These are phyloP conservation scores for Plodia interpunctella DNA, from an alignment of 1,140 invertebrate species.

Conservation along the genomic window DNA sequence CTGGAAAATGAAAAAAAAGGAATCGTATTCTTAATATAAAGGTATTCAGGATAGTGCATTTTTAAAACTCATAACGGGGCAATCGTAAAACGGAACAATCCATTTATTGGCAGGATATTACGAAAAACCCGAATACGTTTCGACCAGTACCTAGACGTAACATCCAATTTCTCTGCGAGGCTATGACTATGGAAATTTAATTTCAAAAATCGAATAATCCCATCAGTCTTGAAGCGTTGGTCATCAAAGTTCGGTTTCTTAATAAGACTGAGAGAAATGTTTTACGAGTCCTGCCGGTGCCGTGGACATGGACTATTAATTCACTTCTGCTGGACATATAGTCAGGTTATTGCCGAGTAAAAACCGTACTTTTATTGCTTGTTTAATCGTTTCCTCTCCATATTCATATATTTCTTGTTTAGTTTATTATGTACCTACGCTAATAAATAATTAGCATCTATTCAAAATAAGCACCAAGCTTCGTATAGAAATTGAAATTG, in stretches of 20 bases:
- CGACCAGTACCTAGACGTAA: constrained; percentile 5
- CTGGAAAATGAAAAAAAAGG: constrained; percentile 12
- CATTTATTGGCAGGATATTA: constrained; percentile 20
- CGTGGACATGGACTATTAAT: constrained; percentile 20
- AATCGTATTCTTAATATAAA: neutral
- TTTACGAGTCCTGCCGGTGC: constrained; percentile 29
- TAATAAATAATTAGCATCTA: no score
- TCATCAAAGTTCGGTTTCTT: constrained; percentile 37
- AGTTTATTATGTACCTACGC: no score
- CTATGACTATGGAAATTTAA: constrained; percentile 31
- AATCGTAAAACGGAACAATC: constrained; percentile 10
- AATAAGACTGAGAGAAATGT: constrained; percentile 38
- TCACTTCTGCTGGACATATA: constrained; percentile 32
- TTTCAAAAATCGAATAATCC: constrained; percentile 34
- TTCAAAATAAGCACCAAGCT: neutral
- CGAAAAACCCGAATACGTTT: constrained; percentile 18
- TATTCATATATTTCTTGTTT: neutral
- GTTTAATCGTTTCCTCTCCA: constrained; percentile 24
- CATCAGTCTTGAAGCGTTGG: constrained; percentile 21
- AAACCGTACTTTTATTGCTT: constrained; percentile 34
- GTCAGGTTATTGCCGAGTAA: constrained; percentile 30
- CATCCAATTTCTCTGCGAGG: constrained; percentile 16
- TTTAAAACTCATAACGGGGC: constrained; percentile 5
- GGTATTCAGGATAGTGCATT: neutral
- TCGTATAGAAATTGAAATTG: neutral